Conservation (phyloP, 2,113 vertebrate genomes). For the Dasyornis broadbenti region DNA sequence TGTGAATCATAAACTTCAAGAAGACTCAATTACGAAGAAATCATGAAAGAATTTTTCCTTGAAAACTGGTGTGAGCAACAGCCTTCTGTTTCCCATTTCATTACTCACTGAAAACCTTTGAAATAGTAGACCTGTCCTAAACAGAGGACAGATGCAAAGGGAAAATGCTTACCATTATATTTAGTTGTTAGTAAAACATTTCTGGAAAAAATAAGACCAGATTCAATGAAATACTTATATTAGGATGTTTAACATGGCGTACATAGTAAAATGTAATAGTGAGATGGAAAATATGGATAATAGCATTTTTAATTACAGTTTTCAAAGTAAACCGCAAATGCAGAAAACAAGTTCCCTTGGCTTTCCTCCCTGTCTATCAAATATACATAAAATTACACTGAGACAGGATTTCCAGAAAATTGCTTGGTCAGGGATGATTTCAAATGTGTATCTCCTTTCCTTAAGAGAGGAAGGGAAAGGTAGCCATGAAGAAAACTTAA, state of each 20-base stretch:
- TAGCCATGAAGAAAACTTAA: background rate
- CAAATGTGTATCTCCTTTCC: background rate
- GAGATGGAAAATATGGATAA: background rate
- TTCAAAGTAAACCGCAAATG: background rate
- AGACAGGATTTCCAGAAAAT: background rate
- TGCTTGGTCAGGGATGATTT: background rate
- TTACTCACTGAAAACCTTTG: background rate
- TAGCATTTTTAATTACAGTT: background rate
- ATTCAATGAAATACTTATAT: background rate
- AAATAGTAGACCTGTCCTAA: conserved; percentile 13
- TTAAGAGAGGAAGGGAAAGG: background rate
- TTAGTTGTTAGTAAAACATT: background rate
- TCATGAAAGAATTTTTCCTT: background rate
- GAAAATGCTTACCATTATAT: background rate
- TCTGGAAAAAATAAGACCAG: background rate
- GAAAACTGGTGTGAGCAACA: background rate
- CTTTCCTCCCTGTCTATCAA: background rate
- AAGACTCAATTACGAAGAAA: conserved; percentile 30
- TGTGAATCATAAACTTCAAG: conserved; percentile 41
- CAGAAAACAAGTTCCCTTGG: background rate
- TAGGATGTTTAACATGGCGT: background rate
- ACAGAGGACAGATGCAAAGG: background rate
- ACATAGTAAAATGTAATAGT: background rate
- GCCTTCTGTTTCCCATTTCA: conserved; percentile 34
- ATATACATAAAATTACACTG: background rate